phyloP scores from a whole-genome alignment of 2,797 vertebrate genomes.

The Ambastaia sidthimunki region DNA sequence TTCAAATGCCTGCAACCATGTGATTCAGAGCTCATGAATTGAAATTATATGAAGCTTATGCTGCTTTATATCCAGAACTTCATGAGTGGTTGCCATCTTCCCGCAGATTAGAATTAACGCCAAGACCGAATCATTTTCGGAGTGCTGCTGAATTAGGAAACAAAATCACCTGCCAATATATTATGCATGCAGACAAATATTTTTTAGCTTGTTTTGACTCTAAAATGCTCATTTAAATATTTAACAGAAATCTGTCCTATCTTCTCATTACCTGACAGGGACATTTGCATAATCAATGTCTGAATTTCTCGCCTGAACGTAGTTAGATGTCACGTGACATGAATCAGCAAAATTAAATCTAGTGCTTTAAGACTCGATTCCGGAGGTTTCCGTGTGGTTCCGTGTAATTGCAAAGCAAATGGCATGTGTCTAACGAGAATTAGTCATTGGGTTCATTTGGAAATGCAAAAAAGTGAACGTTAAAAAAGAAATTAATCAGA shows the following conservation, averaged over 20 bases:
- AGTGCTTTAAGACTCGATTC: neutral
- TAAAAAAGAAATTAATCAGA: slow-evolving; percentile 49
- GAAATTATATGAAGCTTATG: neutral
- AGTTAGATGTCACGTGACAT: neutral
- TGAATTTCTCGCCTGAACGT: neutral
- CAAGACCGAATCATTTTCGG: neutral
- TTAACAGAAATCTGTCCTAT: neutral
- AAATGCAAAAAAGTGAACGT: slow-evolving; percentile 33
- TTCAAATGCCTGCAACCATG: slow-evolving; percentile 58
- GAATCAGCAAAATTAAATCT: slow-evolving; percentile 20
- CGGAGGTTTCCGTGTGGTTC: neutral
- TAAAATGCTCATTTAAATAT: slow-evolving; percentile 10
- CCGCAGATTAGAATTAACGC: neutral
- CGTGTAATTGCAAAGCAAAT: slow-evolving; percentile 35
- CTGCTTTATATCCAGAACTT: neutral
- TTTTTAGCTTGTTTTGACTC: neutral
- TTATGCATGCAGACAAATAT: neutral
- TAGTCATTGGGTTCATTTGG: slow-evolving; percentile 29
- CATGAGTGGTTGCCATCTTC: neutral
- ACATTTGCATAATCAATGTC: slow-evolving; percentile 8
- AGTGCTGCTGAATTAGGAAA: neutral
- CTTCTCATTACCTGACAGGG: neutral
- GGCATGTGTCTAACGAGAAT: slow-evolving; percentile 35
- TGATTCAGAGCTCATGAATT: slow-evolving; percentile 39
- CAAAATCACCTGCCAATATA: neutral